These are phyloP conservation scores for Dolichomitus sp. DNA, from an alignment of 2,888 invertebrate species.

Conservation along the genomic window DNA sequence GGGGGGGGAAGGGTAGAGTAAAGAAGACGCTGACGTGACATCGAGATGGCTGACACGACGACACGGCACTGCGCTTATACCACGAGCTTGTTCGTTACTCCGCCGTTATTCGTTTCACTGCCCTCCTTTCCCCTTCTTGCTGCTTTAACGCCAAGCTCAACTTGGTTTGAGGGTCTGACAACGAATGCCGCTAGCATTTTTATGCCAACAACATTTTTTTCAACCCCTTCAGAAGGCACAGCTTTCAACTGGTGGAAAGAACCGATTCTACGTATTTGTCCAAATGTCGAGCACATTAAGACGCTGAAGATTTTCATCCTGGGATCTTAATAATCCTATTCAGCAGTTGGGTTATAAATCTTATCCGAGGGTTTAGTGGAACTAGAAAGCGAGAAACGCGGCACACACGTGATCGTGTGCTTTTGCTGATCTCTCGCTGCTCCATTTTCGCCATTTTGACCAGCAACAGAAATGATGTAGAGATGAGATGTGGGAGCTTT, in stretches of 20 bases:
- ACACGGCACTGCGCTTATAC: conserved; percentile 83
- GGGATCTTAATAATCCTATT: conserved; percentile 62
- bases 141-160: not conserved
- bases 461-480: conserved; percentile 42
- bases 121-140: conserved; percentile 48
- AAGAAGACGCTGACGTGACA: conserved; percentile 78
- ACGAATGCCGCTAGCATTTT: conserved; percentile 73
- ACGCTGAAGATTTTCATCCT: conserved; percentile 21
- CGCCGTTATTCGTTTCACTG: conserved; percentile 65
- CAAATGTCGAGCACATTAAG: conserved; percentile 16
- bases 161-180: conserved; percentile 31
- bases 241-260: conserved; percentile 14
- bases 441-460: conserved; percentile 63
- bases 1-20: no score
- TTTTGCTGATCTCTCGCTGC: conserved; percentile 39
- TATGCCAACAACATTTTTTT: conserved; percentile 63
- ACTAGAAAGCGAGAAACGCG: conserved; percentile 12
- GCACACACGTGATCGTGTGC: not conserved
- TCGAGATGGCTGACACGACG: conserved; percentile 80
- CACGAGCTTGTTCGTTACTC: conserved; percentile 61
- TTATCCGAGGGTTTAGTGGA: conserved; percentile 49
- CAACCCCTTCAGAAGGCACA: conserved; percentile 58
- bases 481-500: conserved; percentile 45
- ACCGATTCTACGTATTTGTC: conserved; percentile 25
- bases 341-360: conserved; percentile 57